These are phyloP conservation scores for Trachythela sp. DNA, from an alignment of 64 coral and sea anemone genomes.

Conservation along the genomic window DNA sequence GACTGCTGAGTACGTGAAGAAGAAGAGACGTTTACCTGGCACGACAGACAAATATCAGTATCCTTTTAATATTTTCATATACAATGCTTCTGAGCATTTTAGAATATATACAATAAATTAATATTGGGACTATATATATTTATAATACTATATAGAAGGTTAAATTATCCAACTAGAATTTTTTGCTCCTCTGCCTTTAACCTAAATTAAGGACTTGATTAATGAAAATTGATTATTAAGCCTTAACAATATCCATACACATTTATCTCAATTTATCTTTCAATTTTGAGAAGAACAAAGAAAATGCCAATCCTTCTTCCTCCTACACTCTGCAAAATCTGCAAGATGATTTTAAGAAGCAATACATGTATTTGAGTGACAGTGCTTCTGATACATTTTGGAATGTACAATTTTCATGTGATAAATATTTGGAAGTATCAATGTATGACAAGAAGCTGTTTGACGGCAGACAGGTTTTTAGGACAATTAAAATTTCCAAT, in stretches of 20 bases:
- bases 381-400: background rate
- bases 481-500: constrained; percentile 20
- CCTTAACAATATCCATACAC: background rate
- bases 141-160: too few species aligned
- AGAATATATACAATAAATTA: too few species aligned
- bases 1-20: background rate
- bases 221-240: background rate
- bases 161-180: too few species aligned
- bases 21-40: constrained; percentile 1
- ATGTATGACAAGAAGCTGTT: constrained; percentile 29
- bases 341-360: background rate
- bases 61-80: too few species aligned
- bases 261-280: background rate
- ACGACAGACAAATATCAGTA: constrained; percentile 18
- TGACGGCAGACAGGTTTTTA: constrained; percentile 32
- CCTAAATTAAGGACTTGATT: too few species aligned
- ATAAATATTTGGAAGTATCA: too few species aligned
- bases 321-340: background rate
- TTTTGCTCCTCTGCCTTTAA: too few species aligned
- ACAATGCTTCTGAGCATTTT: too few species aligned
- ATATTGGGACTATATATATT: too few species aligned
- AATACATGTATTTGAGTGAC: background rate
- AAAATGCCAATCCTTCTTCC: background rate
- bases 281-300: background rate
- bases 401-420: constrained; percentile 33